phyloP scores from a whole-genome alignment of 1,140 invertebrate species.

The Cepaea nemoralis region DNA sequence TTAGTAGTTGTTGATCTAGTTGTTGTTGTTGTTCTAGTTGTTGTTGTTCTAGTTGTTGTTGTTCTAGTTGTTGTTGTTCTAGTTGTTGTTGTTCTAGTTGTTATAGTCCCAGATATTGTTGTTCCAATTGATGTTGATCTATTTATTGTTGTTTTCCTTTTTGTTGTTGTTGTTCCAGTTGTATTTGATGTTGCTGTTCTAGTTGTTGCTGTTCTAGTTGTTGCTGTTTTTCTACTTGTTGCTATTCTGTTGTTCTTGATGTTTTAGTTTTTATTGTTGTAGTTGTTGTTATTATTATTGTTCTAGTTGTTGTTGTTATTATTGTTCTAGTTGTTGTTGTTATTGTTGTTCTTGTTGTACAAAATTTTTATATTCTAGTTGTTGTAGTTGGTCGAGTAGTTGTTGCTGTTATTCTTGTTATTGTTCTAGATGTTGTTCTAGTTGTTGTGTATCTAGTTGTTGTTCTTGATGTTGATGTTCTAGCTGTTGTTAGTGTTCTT shows the following conservation, averaged over 20 bases:
- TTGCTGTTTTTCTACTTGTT: not conserved
- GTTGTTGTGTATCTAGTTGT: not conserved
- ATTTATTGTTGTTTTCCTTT: not conserved
- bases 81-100: constrained; percentile 39
- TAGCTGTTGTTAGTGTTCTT: not conserved
- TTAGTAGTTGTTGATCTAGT: not conserved
- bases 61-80: constrained; percentile 43
- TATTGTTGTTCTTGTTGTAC: constrained; percentile 16
- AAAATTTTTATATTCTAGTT: not conserved
- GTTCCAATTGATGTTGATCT: too few relatives aligned
- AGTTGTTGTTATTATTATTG: constrained; percentile 6
- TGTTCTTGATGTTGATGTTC: not conserved
- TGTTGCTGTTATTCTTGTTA: not conserved
- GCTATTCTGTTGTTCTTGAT: too few relatives aligned
- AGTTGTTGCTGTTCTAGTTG: too few relatives aligned
- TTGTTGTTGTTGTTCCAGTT: constrained; percentile 30
- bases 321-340: constrained; percentile 3
- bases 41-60: constrained; percentile 1
- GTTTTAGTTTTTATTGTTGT: not conserved
- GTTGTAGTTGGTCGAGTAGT: too few relatives aligned
- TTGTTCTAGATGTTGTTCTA: not conserved
- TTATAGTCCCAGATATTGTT: constrained; percentile 21
- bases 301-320: constrained; percentile 6
- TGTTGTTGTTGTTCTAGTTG: not conserved
- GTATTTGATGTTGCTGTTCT: constrained; percentile 22